These are phyloP conservation scores for Spea bombifrons DNA, from an alignment of 2,113 vertebrate species.

Conservation along the genomic window DNA sequence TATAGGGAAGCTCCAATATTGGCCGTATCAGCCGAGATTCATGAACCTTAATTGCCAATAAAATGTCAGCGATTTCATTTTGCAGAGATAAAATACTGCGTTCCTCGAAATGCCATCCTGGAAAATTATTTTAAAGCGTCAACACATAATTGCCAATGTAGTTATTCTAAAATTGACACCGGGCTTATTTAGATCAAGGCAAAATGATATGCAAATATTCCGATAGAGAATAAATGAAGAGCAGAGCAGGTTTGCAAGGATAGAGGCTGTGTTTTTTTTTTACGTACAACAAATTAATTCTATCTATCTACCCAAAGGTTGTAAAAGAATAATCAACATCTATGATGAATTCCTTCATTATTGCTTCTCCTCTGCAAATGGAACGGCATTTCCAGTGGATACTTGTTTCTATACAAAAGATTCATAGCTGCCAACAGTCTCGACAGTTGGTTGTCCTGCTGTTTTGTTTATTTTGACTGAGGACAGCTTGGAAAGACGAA, in stretches of 20 bases:
- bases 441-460: no score
- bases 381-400: no score
- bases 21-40: conserved; percentile 18
- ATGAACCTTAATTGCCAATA: conserved; percentile 30
- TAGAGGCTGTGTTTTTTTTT: no score
- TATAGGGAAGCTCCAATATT: conserved; percentile 37
- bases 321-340: no score
- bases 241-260: neutral
- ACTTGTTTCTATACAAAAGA: no score
- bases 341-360: no score
- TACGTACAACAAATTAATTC: no score
- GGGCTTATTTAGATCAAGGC: neutral
- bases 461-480: no score
- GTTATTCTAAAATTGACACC: neutral
- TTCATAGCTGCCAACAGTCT: no score
- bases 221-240: neutral
- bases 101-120: neutral
- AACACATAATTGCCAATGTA: neutral
- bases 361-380: no score
- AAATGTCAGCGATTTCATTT: conserved; percentile 4
- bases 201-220: neutral
- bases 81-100: neutral
- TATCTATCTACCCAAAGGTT: no score
- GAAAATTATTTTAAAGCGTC: neutral
- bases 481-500: no score